Conservation (phyloP, 2,888 invertebrate genomes). For the Spodoptera littoralis region DNA sequence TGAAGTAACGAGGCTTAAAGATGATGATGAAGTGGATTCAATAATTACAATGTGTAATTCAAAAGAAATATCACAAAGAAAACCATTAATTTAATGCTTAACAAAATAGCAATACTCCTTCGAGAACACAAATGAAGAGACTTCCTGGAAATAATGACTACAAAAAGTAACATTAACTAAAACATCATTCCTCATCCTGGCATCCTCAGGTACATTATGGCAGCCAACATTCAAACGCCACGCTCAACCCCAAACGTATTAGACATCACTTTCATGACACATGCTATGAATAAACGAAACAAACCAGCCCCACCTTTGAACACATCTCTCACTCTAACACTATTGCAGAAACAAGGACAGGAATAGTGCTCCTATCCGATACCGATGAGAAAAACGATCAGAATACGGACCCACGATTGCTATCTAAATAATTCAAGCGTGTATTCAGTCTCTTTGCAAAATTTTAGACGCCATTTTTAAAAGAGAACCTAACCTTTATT, state of each 20-base stretch:
- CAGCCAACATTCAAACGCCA: slow-evolving; percentile 68
- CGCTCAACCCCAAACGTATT: slow-evolving; percentile 76
- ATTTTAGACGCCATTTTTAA: slow-evolving; percentile 34
- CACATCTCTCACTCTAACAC: slow-evolving; percentile 61
- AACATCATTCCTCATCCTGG: slow-evolving; percentile 45
- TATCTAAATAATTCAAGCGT: slow-evolving; percentile 87
- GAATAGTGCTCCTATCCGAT: slow-evolving; percentile 71
- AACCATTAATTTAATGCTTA: too few species aligned
- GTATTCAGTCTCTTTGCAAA: slow-evolving; percentile 76
- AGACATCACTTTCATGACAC: slow-evolving; percentile 78
- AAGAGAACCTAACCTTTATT: slow-evolving; percentile 41
- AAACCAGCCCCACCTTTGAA: slow-evolving; percentile 62
- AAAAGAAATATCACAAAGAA: too few species aligned
- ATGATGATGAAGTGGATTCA: too few species aligned
- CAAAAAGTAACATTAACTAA: slow-evolving; percentile 18
- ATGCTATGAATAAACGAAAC: slow-evolving; percentile 75
- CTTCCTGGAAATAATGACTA: background rate
- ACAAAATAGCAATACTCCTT: background rate
- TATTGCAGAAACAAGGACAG: slow-evolving; percentile 60
- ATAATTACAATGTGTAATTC: too few species aligned
- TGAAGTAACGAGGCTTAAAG: too few species aligned
- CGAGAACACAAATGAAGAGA: background rate
- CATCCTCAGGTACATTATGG: slow-evolving; percentile 68
- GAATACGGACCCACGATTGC: slow-evolving; percentile 86
- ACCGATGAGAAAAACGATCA: slow-evolving; percentile 86